These are phyloP conservation scores for Agrochola lychnidis DNA, from an alignment of 2,888 invertebrate genomes.

Conservation along the genomic window DNA sequence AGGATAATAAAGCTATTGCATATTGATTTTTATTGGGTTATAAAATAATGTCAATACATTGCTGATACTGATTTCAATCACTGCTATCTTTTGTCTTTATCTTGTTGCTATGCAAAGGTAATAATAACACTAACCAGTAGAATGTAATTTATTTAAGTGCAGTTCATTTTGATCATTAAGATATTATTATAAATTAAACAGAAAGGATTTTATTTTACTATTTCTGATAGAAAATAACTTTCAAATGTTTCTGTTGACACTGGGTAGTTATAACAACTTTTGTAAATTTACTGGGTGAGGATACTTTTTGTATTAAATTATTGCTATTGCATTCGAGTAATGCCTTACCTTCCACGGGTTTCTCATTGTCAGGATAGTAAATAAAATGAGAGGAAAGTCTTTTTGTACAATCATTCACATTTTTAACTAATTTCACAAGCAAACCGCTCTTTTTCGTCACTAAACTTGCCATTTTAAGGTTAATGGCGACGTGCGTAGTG, in stretches of 20 bases:
- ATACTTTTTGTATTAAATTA: background rate
- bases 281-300: background rate
- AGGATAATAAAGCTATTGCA: background rate
- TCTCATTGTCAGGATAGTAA: slow-evolving; percentile 90
- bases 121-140: background rate
- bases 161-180: background rate
- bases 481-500: slow-evolving; percentile 53
- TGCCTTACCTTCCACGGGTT: slow-evolving; percentile 86
- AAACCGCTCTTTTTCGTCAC: slow-evolving; percentile 74
- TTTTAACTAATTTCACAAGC: slow-evolving; percentile 77
- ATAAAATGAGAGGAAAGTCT: slow-evolving; percentile 91
- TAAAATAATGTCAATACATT: slow-evolving; percentile 25
- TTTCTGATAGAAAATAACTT: slow-evolving; percentile 3
- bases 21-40: slow-evolving; percentile 21
- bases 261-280: too few relatives aligned
- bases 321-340: background rate
- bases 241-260: background rate
- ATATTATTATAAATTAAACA: background rate
- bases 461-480: slow-evolving; percentile 79
- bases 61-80: slow-evolving; percentile 49
- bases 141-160: background rate
- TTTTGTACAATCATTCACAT: slow-evolving; percentile 78
- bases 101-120: slow-evolving; percentile 24
- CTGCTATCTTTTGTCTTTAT: slow-evolving; percentile 42
- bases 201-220: background rate